Evolutionary conservation across 2,797 vertebrate genomes (phyloP), one percentile per base, ranked within the genome.

Genomic region (Tenualosa ilisha): DNA sequence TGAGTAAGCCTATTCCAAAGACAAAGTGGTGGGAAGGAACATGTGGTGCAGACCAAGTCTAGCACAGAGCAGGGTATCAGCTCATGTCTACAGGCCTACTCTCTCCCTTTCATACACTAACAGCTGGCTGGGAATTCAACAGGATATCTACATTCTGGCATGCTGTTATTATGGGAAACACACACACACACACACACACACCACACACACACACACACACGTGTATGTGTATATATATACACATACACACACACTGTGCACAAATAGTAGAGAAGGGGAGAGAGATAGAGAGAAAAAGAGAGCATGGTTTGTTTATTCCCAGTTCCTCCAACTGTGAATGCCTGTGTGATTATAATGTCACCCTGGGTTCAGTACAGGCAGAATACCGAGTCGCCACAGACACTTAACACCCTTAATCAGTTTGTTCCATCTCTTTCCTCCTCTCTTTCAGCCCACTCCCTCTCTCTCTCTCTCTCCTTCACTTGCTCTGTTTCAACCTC

Each of bases 341-440:
- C 68, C 68, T 75, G 68, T 75, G 68, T 75, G 68, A 75, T 75
- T 75, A 75, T 40, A 75, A 75, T 75, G 68, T 75, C 68, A 75
- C 37, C 68, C 68, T 75, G 31, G 4, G 68, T 6, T 75, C 31
- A 17, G 24, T 2, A 31, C 68, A 40, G 68, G 68, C 68, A 75
- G 68, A 75, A 37, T 13, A 15, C 17, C 3, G 63, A 65, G 68
- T 75, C 68, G 31, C 68, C 68, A 75, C 68, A 75, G 68, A 75
- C 68, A 37, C 31, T 75, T 75, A 37, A 75, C 68, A 75, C 68
- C 68, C 68, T 37, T 43, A 75, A 75, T 75, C 68, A 75, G 68
- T 43, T 75, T 20, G 13, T 75, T 75, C 56, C 56, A 59, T 59
- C 56, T 59, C 56, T 26, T 24, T 26, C 68, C 31, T 40, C 13